Evolutionary conservation across 1,140 invertebrate genomes (phyloP), one percentile per base, ranked within the genome.

Genomic region (Chelonus insularis): DNA sequence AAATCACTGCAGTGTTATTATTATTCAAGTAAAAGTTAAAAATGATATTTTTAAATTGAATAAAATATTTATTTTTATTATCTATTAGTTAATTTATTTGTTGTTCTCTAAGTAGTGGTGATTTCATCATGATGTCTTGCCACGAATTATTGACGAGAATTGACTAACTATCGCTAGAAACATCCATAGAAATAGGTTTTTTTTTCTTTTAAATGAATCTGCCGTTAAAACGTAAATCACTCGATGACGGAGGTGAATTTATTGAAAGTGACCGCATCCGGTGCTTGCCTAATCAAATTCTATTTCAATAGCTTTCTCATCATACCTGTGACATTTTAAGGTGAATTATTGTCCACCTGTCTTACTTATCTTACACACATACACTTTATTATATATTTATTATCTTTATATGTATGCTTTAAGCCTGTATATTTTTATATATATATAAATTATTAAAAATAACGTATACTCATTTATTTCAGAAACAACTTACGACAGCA

Each of bases 401-500:
- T n/a, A n/a, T n/a, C n/a, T n/a, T n/a, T n/a, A n/a, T n/a, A n/a
- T n/a, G n/a, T n/a, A n/a, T n/a, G n/a, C n/a, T n/a, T n/a, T n/a
- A n/a, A n/a, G n/a, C n/a, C n/a, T n/a, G n/a, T n/a, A n/a, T n/a
- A n/a, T n/a, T n/a, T n/a, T n/a, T n/a, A n/a, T n/a, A n/a, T n/a
- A n/a, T n/a, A n/a, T n/a, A n/a, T n/a, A n/a, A n/a, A n/a, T n/a
- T n/a, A n/a, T n/a, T n/a, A 29, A 29, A 29, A 29, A 29, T 29
- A 7, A 29, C 7, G 25, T 7, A 57, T 55, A 12, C 11, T 45
- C 25, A 12, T 12, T 37, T 12, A 37, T 16, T 83, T 79, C 72
- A 86, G 85, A 50, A 82, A 83, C 37, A 82, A 82, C 64, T 76
- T 90, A 4, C 78, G 82, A 32, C 84, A 86, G 66, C 88, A 91